Conservation (phyloP, 2,888 invertebrate species). For the Epinotia ramella region DNA sequence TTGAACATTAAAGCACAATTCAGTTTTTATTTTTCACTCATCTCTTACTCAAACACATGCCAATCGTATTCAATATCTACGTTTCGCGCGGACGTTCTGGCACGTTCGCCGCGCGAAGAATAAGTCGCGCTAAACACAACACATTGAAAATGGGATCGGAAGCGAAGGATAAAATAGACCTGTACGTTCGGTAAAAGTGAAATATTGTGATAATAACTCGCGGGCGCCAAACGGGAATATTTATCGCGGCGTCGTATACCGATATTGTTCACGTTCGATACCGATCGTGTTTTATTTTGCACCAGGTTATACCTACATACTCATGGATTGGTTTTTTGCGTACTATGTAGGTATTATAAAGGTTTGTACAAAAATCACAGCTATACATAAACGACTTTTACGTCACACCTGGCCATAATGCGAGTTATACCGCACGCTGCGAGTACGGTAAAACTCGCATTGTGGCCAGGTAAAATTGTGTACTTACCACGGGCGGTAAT, state of each 20-base stretch:
- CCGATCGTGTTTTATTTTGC: constrained; percentile 25
- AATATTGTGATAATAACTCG: constrained; percentile 31
- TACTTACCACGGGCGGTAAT: too few relatives aligned
- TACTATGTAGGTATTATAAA: too few relatives aligned
- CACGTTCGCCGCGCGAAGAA: background rate
- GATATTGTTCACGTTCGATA: constrained; percentile 26
- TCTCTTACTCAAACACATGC: too few relatives aligned
- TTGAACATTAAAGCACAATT: background rate
- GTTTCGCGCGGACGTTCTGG: background rate
- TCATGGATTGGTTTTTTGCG: background rate
- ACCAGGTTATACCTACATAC: constrained; percentile 1
- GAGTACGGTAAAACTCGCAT: too few relatives aligned
- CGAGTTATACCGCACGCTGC: too few relatives aligned
- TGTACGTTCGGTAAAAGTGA: background rate
- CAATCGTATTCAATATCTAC: too few relatives aligned
- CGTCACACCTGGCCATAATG: too few relatives aligned
- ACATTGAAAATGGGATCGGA: background rate
- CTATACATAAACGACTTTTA: too few relatives aligned
- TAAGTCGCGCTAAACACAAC: background rate
- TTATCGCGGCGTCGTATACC: constrained; percentile 22
- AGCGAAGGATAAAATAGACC: background rate
- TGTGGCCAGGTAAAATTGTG: too few relatives aligned
- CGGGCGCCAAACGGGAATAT: constrained; percentile 15
- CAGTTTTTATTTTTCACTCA: too few relatives aligned
- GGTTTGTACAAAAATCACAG: too few relatives aligned